Evolutionary conservation across 2,113 vertebrate species (phyloP), one percentile per base, ranked within the genome.

Genomic region (Pangasianodon hypophthalmus): DNA sequence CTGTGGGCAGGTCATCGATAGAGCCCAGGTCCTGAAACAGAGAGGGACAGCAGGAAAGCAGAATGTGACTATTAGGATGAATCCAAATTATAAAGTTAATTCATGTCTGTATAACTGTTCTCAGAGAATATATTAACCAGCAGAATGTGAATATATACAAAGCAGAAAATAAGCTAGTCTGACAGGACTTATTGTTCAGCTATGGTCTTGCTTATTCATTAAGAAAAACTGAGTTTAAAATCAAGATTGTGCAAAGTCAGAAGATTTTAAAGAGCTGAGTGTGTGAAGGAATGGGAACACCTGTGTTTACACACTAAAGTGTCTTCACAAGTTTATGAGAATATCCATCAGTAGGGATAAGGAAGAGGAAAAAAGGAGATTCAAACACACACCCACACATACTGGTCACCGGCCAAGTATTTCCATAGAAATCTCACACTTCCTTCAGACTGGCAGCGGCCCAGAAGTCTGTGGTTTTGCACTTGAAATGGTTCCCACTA

Each of bases 1-100:
- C 98, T 86, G 98, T 98, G 90, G 98, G 98, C 29, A 99, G 97
- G 95, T 99, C 98, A 85, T 99, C 98, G 93, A 99, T 99, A 91
- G 98, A 99, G 93, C 98, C 98, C 73, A 99, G 96, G 95, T 99
- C 98, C 98, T 99, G 95, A 9, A 94, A 87, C 29, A 95, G 32
- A 95, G 44, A 1, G 69, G 48, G 69, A 75, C 1, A 21, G n/a
- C 3, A 29, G 21, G 29, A 37, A 18, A 54, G 50, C 0, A 52
- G 7, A 54, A 50, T 4, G 48, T 29, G 29, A 81, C 2, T 10
- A 26, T 44, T 24, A 26, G 29, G 6, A 80, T 8, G 1, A 82
- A 82, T 32, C 13, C 4, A 26, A 81, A 16, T 50, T 1, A 50
- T 11, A 4, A 73, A 19, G 37, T 9, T 32, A 14, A 32, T 4